Percentiles rank a stretch among this genome's conserved stretches.
Evolutionary conservation across 2,113 vertebrate species (phyloP).

Genomic region (Osmerus eperlanus): DNA sequence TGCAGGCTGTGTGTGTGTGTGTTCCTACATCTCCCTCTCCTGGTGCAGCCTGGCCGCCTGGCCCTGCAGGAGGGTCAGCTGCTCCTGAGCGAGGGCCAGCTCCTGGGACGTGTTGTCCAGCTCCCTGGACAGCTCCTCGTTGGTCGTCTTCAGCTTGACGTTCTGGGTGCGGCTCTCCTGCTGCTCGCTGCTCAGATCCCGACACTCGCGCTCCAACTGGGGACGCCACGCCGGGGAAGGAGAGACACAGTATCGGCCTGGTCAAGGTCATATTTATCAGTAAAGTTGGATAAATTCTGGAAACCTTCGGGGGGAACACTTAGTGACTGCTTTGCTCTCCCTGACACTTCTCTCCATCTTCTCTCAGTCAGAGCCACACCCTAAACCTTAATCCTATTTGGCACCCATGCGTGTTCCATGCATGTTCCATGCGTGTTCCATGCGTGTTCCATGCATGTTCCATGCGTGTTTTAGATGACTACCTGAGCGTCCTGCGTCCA

Average conservation of each 20-base stretch:
- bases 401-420: not conserved
- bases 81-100: constrained; percentile 77
- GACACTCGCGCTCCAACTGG: constrained; percentile 84
- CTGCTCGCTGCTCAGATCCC: constrained; percentile 79
- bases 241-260: not conserved
- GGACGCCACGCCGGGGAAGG: not conserved
- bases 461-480: not conserved
- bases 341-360: no score
- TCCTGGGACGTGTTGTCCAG: constrained; percentile 78
- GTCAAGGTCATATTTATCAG: no score
- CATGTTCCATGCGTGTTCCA: no score
- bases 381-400: no score
- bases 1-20: constrained; percentile 61
- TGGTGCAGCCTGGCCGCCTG: constrained; percentile 77
- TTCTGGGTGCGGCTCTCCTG: constrained; percentile 84
- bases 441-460: no score
- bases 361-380: no score
- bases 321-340: no score
- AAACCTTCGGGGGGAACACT: no score
- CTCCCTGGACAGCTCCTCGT: constrained; percentile 80
- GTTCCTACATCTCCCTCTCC: constrained; percentile 86
- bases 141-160: constrained; percentile 81
- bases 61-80: constrained; percentile 81
- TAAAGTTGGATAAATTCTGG: no score
- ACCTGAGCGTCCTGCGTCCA: not conserved